A percentile compares a stretch with the other conserved stretches of the same genome.
These are phyloP conservation scores for Coleophora deauratella DNA, from an alignment of 2,888 invertebrate genomes.

Conservation along the genomic window DNA sequence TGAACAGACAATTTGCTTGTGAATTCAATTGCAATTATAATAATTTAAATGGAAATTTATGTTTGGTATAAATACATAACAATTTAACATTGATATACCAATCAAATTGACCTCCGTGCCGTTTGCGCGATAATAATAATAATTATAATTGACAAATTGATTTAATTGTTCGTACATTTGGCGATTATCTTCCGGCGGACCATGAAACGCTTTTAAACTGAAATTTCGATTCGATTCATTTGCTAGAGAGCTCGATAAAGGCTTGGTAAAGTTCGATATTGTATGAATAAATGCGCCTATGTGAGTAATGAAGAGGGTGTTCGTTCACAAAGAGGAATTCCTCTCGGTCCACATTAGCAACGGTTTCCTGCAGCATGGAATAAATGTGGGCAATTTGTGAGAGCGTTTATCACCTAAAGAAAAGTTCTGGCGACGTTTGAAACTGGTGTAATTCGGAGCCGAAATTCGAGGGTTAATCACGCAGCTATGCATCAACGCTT, in stretches of 20 bases:
- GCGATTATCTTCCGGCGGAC: conserved; percentile 41
- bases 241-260: conserved; percentile 23
- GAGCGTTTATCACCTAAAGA: conserved; percentile 69
- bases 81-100: no score
- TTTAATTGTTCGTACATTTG: conserved; percentile 36
- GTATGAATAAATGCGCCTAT: conserved; percentile 37
- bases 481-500: conserved; percentile 52
- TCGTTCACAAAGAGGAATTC: conserved; percentile 41
- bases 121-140: conserved; percentile 36
- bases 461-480: conserved; percentile 62
- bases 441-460: conserved; percentile 57
- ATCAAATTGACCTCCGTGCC: conserved; percentile 26
- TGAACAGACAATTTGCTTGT: no score
- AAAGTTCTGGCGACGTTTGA: conserved; percentile 62
- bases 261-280: conserved; percentile 40
- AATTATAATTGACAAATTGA: conserved; percentile 38
- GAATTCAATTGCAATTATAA: no score
- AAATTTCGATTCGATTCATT: conserved; percentile 42
- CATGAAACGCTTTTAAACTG: conserved; percentile 43
- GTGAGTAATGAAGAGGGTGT: conserved; percentile 18
- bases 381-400: conserved; percentile 68
- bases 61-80: no score
- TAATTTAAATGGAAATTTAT: no score
- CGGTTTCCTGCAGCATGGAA: conserved; percentile 51
- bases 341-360: conserved; percentile 48